Evolutionary conservation across 2,113 vertebrate species (phyloP), one percentile per base, ranked within the genome.

Genomic region (Pagrus major): DNA sequence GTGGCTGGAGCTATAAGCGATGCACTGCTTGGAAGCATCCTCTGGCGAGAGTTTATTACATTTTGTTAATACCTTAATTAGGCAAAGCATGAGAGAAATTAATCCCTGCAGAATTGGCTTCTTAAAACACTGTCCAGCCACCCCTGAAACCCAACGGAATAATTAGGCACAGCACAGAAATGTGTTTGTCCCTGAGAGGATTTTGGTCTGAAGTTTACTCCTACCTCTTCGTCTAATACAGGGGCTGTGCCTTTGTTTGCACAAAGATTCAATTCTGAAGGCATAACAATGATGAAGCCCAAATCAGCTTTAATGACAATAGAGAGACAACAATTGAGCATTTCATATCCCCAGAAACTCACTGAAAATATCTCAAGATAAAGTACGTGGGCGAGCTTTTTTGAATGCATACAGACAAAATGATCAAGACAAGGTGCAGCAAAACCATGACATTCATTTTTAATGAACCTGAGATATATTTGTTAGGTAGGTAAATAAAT

Each of bases 1-100:
- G n/a, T 52, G 44, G 68, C 54, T 80, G 46, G 15, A 49, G 55
- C 77, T 86, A 55, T 74, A 54, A 87, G 69, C 58, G 31, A 72
- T 49, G 51, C 18, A 4, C 15, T 60, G 49, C 58, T 82, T 65
- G 78, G 79, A 86, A 76, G 80, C 64, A 15, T 84, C 83, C 70
- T 76, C 67, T 80, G 76, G 72, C 69, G 63, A 61, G 61, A 85
- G 54, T 87, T 84, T 83, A 88, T 76, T 88, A 83, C 63, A 84
- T 86, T 90, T 88, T 71, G 77, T 84, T 87, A 86, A 92, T 80
- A 76, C 82, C 69, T 88, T 90, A 90, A 92, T 93, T 89, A 93
- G 71, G 61, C 74, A 71, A 76, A 72, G 59, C 80, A 85, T 64
- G 58, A 86, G 75, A 85, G 71, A 78, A 86, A 88, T 81, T 78